Evolutionary conservation across 2,888 invertebrate species (phyloP).

Genomic region (Drosophila histrio): DNA sequence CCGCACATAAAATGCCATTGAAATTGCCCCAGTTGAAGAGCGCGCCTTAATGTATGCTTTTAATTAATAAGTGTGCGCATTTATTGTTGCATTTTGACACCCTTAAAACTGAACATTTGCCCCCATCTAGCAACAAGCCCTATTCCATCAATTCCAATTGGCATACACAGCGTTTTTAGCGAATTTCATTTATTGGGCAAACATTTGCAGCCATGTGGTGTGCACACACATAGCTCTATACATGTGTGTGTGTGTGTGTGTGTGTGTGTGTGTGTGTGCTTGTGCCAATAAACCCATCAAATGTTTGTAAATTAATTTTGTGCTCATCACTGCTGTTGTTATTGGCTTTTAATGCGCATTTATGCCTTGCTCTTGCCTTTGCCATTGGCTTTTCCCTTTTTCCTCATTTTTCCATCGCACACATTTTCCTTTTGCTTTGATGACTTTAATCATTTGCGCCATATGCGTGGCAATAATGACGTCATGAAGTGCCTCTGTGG

Average conservation of each 20-base stretch:
- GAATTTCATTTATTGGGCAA: conserved; percentile 66
- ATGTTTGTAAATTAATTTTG: conserved; percentile 77
- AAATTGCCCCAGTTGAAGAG: conserved; percentile 29
- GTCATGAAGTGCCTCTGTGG: conserved; percentile 40
- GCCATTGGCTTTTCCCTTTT: conserved; percentile 22
- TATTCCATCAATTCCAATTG: conserved; percentile 21
- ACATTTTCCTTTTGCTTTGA: conserved; percentile 26
- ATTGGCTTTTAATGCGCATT: conserved; percentile 77
- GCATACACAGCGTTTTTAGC: conserved; percentile 52
- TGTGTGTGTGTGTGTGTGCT: conserved; percentile 19
- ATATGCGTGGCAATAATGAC: conserved; percentile 67
- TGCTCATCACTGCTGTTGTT: conserved; percentile 76
- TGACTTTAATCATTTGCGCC: conserved; percentile 64
- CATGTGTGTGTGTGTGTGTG: background rate
- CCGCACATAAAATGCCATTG: conserved; percentile 67
- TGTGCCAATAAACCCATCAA: conserved; percentile 60
- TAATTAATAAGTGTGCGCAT: conserved; percentile 70
- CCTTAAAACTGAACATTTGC: no score
- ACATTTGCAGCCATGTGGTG: conserved; percentile 70
- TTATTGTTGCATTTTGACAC: conserved; percentile 67
- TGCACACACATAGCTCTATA: conserved; percentile 1
- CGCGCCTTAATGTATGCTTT: conserved; percentile 57
- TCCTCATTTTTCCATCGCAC: background rate
- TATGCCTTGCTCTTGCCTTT: conserved; percentile 29
- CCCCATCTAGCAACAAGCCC: background rate